Evolutionary conservation across 2,888 invertebrate species (phyloP).

Genomic region (Thyatira batis): DNA sequence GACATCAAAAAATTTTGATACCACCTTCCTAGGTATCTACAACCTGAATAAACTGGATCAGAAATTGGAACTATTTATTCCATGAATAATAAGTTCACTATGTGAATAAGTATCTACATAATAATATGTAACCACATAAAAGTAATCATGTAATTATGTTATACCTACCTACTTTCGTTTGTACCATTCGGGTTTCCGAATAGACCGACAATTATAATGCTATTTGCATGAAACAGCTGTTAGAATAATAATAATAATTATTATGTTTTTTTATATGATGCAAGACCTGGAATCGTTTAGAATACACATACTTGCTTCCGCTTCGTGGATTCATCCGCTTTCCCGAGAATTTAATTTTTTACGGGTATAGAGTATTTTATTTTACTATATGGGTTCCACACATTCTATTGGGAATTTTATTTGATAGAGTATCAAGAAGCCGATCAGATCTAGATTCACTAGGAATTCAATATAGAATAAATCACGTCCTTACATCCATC

Average conservation of each 20-base stretch:
- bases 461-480: no score
- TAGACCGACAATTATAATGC: conserved; percentile 54
- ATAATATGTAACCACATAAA: conserved; percentile 10
- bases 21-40: no score
- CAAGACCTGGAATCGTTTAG: conserved; percentile 3
- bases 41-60: no score
- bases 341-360: no score
- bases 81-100: not conserved
- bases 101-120: conserved; percentile 7
- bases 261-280: conserved; percentile 16
- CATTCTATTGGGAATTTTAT: no score
- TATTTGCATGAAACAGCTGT: conserved; percentile 50
- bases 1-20: no score
- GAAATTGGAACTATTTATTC: no score
- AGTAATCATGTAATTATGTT: conserved; percentile 23
- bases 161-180: conserved; percentile 29
- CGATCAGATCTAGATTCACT: no score
- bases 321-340: not conserved
- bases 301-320: not conserved
- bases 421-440: no score
- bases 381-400: no score
- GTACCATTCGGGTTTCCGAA: conserved; percentile 33
- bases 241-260: conserved; percentile 32
- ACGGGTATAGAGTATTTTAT: no score
- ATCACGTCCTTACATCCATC: no score